Base-by-base conservation (phyloP, 2,888 invertebrate genomes). In the Drosophila aldrichi region DNA sequence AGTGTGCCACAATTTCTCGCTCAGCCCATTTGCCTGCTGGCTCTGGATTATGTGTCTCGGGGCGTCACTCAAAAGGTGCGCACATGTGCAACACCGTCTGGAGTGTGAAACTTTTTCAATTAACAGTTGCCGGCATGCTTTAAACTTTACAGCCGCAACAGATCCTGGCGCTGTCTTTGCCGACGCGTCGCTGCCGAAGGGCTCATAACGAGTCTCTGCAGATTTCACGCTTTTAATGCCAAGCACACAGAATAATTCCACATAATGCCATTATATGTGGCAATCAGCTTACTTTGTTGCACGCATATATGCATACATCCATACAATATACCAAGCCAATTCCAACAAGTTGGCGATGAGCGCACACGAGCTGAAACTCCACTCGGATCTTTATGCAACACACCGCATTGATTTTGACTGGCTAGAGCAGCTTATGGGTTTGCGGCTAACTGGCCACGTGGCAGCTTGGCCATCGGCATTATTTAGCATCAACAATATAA, bases 31-130 rank as follows among this genome's bases (percentile, higher is more conserved):
- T 62, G 59, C 59, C 20, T 38, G 18, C n/a, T 16, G 8, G 55
- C n/a, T 25, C 32, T 29, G 41, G 22, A 38, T 48, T 51, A 55
- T n/a, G 49, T 65, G 59, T 58, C 65, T 49, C 49, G 52, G 51
- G 25, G 57, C 78, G 65, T 84, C 87, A 83, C 52, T 75, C 69
- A 60, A 54, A 49, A 81, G 64, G 66, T 82, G 71, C 51, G 65
- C 68, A 81, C 82, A 70, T 82, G 87, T 73, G 80, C 74, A 66
- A 65, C 44, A 46, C 36, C 52, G 57, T 60, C 60, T 60, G 48
- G 63, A 81, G 79, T 73, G 79, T 49, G 57, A 86, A 86, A 86
- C 85, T 86, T 89, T 86, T 86, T 86, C 86, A 86, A 86, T 86
- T 86, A 86, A 86, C 86, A 73, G 80, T 82, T 87, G 74, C 82